These are phyloP conservation scores for Saccopteryx leptura DNA, from an alignment of 2,113 vertebrate species.

Conservation along the genomic window DNA sequence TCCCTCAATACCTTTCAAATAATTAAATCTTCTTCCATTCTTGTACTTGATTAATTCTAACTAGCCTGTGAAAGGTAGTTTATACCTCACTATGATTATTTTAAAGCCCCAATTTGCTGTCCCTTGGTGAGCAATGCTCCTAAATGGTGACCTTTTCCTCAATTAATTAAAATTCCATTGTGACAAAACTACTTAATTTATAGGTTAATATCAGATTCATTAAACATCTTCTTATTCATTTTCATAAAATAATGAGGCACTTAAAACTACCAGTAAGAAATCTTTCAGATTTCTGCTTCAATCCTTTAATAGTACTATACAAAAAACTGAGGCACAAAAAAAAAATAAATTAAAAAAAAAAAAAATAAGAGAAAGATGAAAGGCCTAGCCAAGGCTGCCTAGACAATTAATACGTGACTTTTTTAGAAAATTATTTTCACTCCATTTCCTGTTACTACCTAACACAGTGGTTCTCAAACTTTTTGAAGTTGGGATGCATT, in stretches of 20 bases:
- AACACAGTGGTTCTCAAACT: background rate
- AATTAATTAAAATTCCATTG: conserved; percentile 25
- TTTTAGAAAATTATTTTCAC: conserved; percentile 32
- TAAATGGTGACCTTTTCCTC: conserved; percentile 16
- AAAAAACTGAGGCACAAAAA: background rate
- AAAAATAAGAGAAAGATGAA: background rate
- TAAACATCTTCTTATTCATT: conserved; percentile 38
- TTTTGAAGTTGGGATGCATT: too few species aligned
- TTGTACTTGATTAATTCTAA: conserved; percentile 20
- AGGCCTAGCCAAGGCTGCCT: background rate
- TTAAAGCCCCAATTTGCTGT: background rate
- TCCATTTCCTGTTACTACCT: background rate
- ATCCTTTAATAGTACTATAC: background rate
- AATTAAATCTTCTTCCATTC: background rate
- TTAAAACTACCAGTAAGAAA: background rate
- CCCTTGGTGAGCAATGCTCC: background rate
- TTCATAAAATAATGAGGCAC: conserved; percentile 36
- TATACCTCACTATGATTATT: background rate
- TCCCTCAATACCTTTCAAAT: background rate
- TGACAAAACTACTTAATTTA: conserved; percentile 38
- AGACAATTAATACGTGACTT: background rate
- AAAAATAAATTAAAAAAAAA: too few species aligned
- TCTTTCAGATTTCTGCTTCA: background rate
- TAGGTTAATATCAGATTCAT: background rate
- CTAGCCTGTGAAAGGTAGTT: background rate